These are phyloP conservation scores for Parascotia fuliginaria DNA, from an alignment of 2,888 invertebrate genomes.

Conservation along the genomic window DNA sequence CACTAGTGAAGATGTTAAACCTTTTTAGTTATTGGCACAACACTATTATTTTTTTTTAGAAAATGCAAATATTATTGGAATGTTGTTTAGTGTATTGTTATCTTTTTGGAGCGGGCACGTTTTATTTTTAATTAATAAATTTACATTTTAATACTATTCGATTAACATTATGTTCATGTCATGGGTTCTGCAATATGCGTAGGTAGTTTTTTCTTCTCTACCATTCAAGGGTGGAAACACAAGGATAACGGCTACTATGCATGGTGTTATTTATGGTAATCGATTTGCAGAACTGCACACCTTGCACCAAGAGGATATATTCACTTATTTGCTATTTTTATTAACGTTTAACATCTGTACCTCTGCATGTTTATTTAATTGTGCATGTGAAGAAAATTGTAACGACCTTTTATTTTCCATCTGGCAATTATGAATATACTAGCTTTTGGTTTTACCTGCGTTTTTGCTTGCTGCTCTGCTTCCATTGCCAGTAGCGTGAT, in stretches of 20 bases:
- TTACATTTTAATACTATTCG: not conserved
- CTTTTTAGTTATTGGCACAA: not conserved
- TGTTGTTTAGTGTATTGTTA: not conserved
- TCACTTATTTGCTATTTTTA: slow-evolving; percentile 12
- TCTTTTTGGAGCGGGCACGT: not conserved
- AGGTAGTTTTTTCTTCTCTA: not conserved
- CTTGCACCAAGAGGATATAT: slow-evolving; percentile 15
- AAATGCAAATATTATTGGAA: too few species aligned
- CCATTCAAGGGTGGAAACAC: not conserved
- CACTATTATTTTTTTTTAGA: not conserved
- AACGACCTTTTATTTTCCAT: slow-evolving; percentile 1
- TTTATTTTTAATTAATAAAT: not conserved
- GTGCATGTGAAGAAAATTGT: slow-evolving; percentile 8
- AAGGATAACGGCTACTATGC: slow-evolving; percentile 7
- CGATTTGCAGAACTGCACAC: slow-evolving; percentile 20
- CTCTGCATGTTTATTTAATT: slow-evolving; percentile 7
- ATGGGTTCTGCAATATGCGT: not conserved
- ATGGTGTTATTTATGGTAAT: slow-evolving; percentile 15
- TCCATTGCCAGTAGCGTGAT: too few species aligned
- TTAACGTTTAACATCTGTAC: slow-evolving; percentile 1
- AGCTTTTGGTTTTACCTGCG: slow-evolving; percentile 3
- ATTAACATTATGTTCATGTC: not conserved
- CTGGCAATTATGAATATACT: not conserved
- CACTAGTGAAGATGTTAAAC: too few species aligned
- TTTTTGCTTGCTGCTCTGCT: too few species aligned